Base-by-base conservation (phyloP, 1,140 invertebrate species). In the Ceratina calcarata region DNA sequence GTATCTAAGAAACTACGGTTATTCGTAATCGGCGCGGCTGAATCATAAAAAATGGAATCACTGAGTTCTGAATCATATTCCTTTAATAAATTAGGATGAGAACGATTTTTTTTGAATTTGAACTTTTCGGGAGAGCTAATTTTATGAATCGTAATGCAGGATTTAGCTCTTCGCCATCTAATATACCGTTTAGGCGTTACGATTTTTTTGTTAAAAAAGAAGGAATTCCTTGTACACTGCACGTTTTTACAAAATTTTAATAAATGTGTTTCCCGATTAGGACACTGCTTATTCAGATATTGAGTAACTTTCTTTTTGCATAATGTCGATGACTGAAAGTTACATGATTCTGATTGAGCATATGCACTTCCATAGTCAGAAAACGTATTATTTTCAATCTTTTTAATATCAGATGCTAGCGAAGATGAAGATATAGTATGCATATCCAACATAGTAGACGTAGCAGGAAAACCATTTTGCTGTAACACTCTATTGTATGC, bases 151-250 rank as follows among this genome's bases (percentile, higher is more conserved):
- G 82, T 66, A 24, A 82, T 80, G 22, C 84, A 91, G 6, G 90
- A 91, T 37, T 85, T 89, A n/a, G 84, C 84, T 81, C 81, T 90
- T 37, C 80, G 85, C 89, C 90, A 91, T 6, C 85, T 89, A 8
- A 90, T 69, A 53, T 88, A 90, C 22, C 89, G 86, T 49, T 77
- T 81, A 0, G 89, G 84, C 32, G 58, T 73, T 51, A 80, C 1
- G 24, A 75, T 66, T 77, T 86, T 89, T 55, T 86, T 89, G 58
- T 20, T 76, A 18, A 58, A 13, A 49, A 65, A 57, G 2, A 67
- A 61, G 53, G 64, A 72, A 69, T 69, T 83, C n/a, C 24, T 60
- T 77, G 60, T 27, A 60, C 84, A 87, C 16, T 72, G 75, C 58
- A 57, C 22, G 55, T 68, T 81, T 69, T 82, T 84, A 18, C 55